Evolutionary conservation across 92 coral and sea anemone genomes (phyloP).

Genomic region (Bergia sp.): DNA sequence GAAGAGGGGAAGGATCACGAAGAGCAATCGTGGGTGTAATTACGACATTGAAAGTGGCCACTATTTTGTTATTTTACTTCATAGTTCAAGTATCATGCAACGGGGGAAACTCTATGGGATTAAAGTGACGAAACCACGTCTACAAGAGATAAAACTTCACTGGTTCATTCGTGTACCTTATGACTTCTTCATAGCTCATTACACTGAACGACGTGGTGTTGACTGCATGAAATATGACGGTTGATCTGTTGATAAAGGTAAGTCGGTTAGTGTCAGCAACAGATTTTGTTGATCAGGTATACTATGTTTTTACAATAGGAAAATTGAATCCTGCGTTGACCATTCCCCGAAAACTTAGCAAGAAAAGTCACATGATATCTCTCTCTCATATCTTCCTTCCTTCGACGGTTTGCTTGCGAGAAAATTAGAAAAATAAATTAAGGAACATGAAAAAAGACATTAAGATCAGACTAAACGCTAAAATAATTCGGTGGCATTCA

Average conservation of each 20-base stretch:
- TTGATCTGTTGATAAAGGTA: conserved; percentile 36
- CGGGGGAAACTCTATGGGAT: neutral
- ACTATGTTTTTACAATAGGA: neutral
- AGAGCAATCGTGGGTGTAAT: too few species aligned
- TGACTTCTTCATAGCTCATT: conserved; percentile 41
- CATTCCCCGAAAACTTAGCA: too few species aligned
- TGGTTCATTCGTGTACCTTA: neutral
- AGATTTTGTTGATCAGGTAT: neutral
- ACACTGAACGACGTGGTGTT: conserved; percentile 41
- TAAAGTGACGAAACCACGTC: too few species aligned
- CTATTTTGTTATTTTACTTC: too few species aligned
- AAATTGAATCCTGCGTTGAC: too few species aligned
- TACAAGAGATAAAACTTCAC: neutral
- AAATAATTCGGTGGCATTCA: too few species aligned
- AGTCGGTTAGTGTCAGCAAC: neutral
- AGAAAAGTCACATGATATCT: too few species aligned
- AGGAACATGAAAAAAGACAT: neutral
- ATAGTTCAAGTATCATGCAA: neutral
- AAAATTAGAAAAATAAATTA: too few species aligned
- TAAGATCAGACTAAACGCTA: too few species aligned
- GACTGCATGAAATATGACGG: conserved; percentile 54
- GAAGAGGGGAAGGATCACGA: too few species aligned
- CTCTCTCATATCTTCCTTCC: neutral
- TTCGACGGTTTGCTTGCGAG: too few species aligned
- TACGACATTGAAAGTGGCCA: too few species aligned